Evolutionary conservation across 1,140 invertebrate species (phyloP), one percentile per base, ranked within the genome.

Genomic region (Meloidogyne hapla): DNA sequence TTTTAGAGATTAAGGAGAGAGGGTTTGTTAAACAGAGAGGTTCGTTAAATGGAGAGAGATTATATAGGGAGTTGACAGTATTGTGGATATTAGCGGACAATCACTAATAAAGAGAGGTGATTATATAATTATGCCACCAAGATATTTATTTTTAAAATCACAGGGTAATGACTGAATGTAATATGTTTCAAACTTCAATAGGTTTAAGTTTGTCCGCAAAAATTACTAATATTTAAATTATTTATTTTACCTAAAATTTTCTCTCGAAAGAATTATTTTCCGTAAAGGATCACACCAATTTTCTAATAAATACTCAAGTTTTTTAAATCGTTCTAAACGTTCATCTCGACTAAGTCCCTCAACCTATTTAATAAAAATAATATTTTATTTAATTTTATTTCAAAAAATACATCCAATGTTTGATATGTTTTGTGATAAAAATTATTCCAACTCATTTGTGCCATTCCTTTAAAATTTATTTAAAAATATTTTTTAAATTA

Each of bases 361-460:
- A 33, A 21, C 62, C 48, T 81, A 68, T 23, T 48, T 69, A 77
- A 13, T 26, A 71, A 56, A 15, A 33, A 21, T 56, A n/a, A n/a
- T n/a, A n/a, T n/a, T 78, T 15, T 45, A 40, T 28, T 38, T 45
- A 23, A 40, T 28, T 23, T 64, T 40, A 61, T 28, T 48, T 26
- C 40, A 63, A 15, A 40, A 63, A 76, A 18, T 40, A 80, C 80
- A 23, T 82, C 69, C 2, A 82, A 40, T 8, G 26, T 75, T 65
- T 83, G 61, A 38, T 77, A 76, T 38, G 83, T 75, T 79, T 82
- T 82, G 45, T 78, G 40, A 62, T 82, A 82, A 72, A 82, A 82
- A 42, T 75, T 80, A 61, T 82, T 78, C 80, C 80, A 82, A 15
- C 79, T 82, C n/a, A 82, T 61, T 18, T 81, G 72, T 12, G 75